Base-by-base conservation (phyloP, 2,797 vertebrate genomes). In the Zenarchopterus dispar region DNA sequence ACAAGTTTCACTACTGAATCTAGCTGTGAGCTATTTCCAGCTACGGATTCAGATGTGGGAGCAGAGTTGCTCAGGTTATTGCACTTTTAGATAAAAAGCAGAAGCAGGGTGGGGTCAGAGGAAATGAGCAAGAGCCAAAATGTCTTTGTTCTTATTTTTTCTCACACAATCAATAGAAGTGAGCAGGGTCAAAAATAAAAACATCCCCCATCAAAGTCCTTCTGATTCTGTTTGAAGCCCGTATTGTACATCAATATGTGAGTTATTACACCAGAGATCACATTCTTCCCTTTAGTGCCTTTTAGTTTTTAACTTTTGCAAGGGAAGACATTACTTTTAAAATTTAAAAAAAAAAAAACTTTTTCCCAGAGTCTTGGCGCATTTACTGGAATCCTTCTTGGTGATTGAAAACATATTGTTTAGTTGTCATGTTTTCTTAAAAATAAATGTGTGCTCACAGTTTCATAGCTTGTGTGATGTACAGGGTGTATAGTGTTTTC, bases 211-310 rank as follows among this genome's bases (percentile, higher is more conserved):
- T 83, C 77, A 77, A 82, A 80, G 76, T 85, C 51, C 54, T 51
- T 62, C 67, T 67, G 48, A 77, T 88, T 84, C 81, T 57, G 62
- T 82, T 86, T 87, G 75, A 84, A 77, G 76, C 73, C 56, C 19
- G 50, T 64, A 62, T 71, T 82, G 67, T 66, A 42, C 67, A 59
- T 65, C 7, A 73, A 75, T 80, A 67, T 74, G 50, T 59, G 55
- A 66, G 51, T 53, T 73, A 77, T 57, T 73, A 75, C 67, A 58
- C 69, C 56, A 13, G 36, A 71, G 58, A 46, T 68, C 56, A 28
- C 53, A n/a, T 47, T 60, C 43, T 53, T 55, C 49, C 8, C 3
- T 51, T 63, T 18, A 56, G 64, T 52, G 63, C 52, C 56, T 56
- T 21, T 11, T 55, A 21, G 55, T 67, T 62, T 48, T 21, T 24